phyloP scores from a whole-genome alignment of 2,797 vertebrate species.

The Crenichthys baileyi region DNA sequence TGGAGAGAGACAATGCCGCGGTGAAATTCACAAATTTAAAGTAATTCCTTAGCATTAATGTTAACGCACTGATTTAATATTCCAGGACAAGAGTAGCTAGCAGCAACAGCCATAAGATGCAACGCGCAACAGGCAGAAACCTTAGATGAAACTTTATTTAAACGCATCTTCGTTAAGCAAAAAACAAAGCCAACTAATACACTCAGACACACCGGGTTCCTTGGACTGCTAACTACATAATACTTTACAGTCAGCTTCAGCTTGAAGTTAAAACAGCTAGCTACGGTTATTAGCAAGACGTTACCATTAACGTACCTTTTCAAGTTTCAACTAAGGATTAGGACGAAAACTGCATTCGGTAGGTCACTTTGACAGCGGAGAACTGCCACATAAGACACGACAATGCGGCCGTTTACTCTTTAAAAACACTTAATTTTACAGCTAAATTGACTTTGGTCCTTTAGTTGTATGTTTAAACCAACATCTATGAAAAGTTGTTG shows the following conservation, averaged over 20 bases:
- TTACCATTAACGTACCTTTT: constrained; percentile 37
- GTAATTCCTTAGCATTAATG: not conserved
- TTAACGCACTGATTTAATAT: not conserved
- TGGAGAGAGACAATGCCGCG: not conserved
- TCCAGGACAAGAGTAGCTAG: not conserved
- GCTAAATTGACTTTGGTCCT: too few species aligned
- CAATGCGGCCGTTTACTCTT: not conserved
- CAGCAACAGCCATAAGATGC: too few species aligned
- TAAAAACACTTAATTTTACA: not conserved
- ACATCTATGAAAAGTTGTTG: not conserved
- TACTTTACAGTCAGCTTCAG: not conserved
- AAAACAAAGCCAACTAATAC: too few species aligned
- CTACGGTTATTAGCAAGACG: constrained; percentile 15
- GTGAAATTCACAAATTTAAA: not conserved
- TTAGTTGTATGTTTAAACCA: not conserved
- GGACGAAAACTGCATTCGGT: constrained; percentile 11
- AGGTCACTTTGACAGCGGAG: accelerated
- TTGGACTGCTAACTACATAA: not conserved
- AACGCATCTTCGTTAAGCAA: too few species aligned
- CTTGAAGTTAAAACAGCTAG: constrained; percentile 1
- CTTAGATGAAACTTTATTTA: too few species aligned
- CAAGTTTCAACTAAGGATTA: constrained; percentile 14
- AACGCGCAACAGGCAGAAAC: too few species aligned
- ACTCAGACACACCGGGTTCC: not conserved
- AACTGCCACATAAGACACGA: too few species aligned